Evolutionary conservation across 2,797 vertebrate genomes (phyloP).

Genomic region (Thripadectes ignobilis): DNA sequence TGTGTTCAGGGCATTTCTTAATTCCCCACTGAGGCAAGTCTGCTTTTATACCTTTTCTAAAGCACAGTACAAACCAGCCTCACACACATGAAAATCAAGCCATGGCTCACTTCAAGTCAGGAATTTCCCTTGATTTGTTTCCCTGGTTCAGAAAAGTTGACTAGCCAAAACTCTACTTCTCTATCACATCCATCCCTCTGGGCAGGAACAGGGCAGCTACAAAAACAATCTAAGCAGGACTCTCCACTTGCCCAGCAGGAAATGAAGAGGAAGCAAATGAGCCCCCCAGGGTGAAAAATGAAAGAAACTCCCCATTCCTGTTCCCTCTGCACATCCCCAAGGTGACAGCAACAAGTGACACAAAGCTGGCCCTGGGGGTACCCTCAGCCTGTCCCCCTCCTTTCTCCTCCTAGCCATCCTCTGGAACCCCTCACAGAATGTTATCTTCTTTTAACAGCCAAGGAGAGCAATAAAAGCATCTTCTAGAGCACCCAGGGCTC

Average conservation of each 20-base stretch:
- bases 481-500: not conserved
- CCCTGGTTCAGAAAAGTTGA: not conserved
- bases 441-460: not conserved
- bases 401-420: too few relatives aligned
- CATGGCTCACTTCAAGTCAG: not conserved
- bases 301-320: not conserved
- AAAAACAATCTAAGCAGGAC: not conserved
- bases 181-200: not conserved
- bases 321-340: not conserved
- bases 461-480: not conserved
- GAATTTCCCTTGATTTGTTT: not conserved
- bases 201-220: not conserved
- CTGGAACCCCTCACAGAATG: fast-evolving
- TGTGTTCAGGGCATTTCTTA: not conserved
- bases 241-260: not conserved
- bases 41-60: not conserved
- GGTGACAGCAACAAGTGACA: not conserved
- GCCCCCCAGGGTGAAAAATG: not conserved
- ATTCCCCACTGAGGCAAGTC: not conserved
- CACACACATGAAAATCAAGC: not conserved
- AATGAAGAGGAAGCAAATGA: not conserved
- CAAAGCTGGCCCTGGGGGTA: not conserved
- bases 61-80: not conserved
- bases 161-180: not conserved
- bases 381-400: not conserved